Conservation (phyloP, 2,888 invertebrate genomes). For the Hydraecia micacea region DNA sequence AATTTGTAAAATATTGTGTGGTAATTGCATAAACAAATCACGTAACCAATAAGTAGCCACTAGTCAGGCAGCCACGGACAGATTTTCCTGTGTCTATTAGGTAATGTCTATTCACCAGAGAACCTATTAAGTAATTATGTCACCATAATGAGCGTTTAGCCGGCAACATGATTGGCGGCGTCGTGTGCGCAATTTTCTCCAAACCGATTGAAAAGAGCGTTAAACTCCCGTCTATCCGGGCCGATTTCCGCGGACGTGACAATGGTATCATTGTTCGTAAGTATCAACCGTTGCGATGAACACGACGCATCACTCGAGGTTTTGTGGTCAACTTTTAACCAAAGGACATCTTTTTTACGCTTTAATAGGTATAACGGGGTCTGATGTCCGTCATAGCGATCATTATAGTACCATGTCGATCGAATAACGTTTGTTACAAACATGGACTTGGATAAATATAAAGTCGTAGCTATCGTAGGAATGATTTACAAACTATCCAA, state of each 20-base stretch:
- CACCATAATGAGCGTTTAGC: conserved; percentile 66
- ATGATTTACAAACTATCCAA: conserved; percentile 77
- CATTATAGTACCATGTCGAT: conserved; percentile 50
- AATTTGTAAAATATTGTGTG: conserved; percentile 5
- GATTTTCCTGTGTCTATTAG: conserved; percentile 66
- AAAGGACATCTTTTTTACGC: conserved; percentile 37
- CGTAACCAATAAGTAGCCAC: conserved; percentile 40
- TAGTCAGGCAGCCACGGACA: conserved; percentile 59
- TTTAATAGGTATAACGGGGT: conserved; percentile 54
- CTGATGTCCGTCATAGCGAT: conserved; percentile 29
- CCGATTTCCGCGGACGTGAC: conserved; percentile 80
- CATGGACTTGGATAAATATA: conserved; percentile 65
- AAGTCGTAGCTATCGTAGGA: conserved; percentile 68
- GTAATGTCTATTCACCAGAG: conserved; percentile 70
- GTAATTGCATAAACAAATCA: conserved; percentile 38
- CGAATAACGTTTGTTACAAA: conserved; percentile 60
- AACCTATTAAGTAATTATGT: conserved; percentile 75
- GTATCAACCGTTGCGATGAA: conserved; percentile 58
- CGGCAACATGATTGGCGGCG: conserved; percentile 39
- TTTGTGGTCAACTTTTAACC: conserved; percentile 23
- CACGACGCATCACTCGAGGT: conserved; percentile 37
- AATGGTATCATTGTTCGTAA: conserved; percentile 80
- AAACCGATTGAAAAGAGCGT: conserved; percentile 73
- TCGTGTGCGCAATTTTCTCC: conserved; percentile 73
- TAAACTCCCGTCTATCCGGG: conserved; percentile 70